These are phyloP conservation scores for Tachina grossa DNA, from an alignment of 2,888 invertebrate species.

Conservation along the genomic window DNA sequence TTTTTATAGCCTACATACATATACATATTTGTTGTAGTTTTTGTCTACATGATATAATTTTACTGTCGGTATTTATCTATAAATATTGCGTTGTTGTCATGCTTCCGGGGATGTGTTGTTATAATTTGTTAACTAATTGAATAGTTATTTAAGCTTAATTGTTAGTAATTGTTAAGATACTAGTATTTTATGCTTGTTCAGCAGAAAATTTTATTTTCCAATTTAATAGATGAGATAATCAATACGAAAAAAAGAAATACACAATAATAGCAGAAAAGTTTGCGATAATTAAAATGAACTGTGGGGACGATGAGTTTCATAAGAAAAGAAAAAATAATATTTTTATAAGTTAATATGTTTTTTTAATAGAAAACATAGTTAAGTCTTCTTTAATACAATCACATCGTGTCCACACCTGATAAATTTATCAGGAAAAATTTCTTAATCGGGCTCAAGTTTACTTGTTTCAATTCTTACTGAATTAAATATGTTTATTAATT, in stretches of 20 bases:
- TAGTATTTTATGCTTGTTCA: constrained; percentile 38
- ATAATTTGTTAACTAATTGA: constrained; percentile 71
- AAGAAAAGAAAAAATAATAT: too few species aligned
- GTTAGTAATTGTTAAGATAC: constrained; percentile 65
- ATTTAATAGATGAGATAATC: constrained; percentile 36
- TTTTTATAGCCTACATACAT: constrained; percentile 24
- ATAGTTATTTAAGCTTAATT: constrained; percentile 71
- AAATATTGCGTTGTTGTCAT: constrained; percentile 54
- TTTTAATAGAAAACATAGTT: neutral
- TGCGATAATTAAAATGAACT: constrained; percentile 27
- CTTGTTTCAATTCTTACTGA: too few species aligned
- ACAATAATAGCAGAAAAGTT: neutral
- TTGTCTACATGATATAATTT: constrained; percentile 8
- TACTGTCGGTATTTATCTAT: constrained; percentile 28
- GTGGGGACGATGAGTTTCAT: neutral
- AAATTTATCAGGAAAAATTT: too few species aligned
- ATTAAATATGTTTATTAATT: too few species aligned
- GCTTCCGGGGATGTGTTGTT: constrained; percentile 58
- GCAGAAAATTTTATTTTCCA: constrained; percentile 13
- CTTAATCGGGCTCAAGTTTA: too few species aligned
- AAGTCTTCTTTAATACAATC: too few species aligned
- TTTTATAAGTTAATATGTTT: neutral
- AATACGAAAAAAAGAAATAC: constrained; percentile 25
- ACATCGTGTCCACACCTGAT: too few species aligned
- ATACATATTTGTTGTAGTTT: constrained; percentile 24